A percentile compares a stretch with the other conserved stretches of the same genome.
Evolutionary conservation across 1,140 invertebrate species (phyloP).

Genomic region (Leptopilina boulardi): DNA sequence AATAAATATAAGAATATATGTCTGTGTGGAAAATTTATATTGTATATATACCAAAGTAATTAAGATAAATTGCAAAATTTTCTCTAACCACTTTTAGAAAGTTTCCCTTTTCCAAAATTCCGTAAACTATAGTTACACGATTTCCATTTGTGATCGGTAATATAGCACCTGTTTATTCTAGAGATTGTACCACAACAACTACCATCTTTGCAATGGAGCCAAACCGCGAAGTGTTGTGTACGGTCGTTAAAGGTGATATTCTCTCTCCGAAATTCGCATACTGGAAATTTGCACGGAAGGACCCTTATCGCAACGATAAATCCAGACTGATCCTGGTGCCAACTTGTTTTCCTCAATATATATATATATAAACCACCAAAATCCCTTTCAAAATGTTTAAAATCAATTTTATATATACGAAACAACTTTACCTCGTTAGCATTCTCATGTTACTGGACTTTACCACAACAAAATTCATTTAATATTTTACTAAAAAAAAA

Average conservation of each 20-base stretch:
- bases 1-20: too few species aligned
- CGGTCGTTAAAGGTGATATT: not conserved
- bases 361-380: too few species aligned
- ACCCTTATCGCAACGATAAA: constrained; percentile 17
- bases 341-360: not conserved
- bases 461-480: not conserved
- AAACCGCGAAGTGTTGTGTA: constrained; percentile 14
- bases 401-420: constrained; percentile 11
- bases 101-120: not conserved
- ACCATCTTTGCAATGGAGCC: not conserved
- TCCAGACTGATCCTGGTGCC: not conserved
- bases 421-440: not conserved
- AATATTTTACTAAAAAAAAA: not conserved
- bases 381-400: too few species aligned
- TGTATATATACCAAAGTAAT: too few species aligned
- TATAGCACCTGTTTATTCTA: constrained; percentile 14
- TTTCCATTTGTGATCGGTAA: constrained; percentile 8
- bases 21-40: too few species aligned
- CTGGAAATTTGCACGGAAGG: constrained; percentile 14
- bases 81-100: too few species aligned
- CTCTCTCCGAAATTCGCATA: constrained; percentile 17
- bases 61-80: too few species aligned
- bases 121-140: not conserved
- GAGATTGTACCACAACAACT: constrained; percentile 8
- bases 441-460: not conserved